Evolutionary conservation across 2,888 invertebrate species (phyloP), one percentile per base, ranked within the genome.

Genomic region (Drosophila nigricruria): DNA sequence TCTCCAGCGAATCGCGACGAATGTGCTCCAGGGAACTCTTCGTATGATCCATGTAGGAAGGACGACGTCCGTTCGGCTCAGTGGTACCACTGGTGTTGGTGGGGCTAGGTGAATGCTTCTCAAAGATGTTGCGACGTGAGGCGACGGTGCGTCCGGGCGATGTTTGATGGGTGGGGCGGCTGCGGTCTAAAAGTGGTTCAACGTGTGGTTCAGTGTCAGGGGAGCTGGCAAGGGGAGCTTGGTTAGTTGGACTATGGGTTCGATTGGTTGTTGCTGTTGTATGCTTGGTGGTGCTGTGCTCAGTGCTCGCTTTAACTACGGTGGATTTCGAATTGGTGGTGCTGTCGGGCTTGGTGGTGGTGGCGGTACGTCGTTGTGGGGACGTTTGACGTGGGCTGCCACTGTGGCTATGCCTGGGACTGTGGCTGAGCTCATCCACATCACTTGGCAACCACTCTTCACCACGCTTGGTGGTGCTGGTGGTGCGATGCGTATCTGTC

Each of bases 1-100:
- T 77, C 74, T 92, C 92, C 38, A 92, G 73, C 0, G 93, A 93
- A 53, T 93, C 92, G 10, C 91, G 90, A n/a, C 92, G 76, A 0
- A 89, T 91, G 63, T 93, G 93, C 70, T 93, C 93, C 42, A 93
- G 70, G 0, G 93, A 93, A 52, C 92, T 91, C 58, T 92, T 91
- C 14, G 93, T 93, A 53, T 92, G 93, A 57, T 92, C 93, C 93
- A 93, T 93, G 64, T 93, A 93, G 6, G 93, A 93, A 10, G 93
- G 93, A 53, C 91, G 88, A 18, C 91, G 81, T 1, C 85, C 89
- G 20, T 32, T 77, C 3, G 47, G 50, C 3, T 73, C 62, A 0
- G 61, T 14, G 14, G 60, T 54, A 0, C 53, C 62, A 0, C 47
- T 27, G n/a, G 60, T 34, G 60, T 5, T 16, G 18, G 10, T 43